A percentile compares a stretch with the other conserved stretches of the same genome.
phyloP scores from a whole-genome alignment of 2,113 vertebrate genomes.

The Grammomys surdaster region DNA sequence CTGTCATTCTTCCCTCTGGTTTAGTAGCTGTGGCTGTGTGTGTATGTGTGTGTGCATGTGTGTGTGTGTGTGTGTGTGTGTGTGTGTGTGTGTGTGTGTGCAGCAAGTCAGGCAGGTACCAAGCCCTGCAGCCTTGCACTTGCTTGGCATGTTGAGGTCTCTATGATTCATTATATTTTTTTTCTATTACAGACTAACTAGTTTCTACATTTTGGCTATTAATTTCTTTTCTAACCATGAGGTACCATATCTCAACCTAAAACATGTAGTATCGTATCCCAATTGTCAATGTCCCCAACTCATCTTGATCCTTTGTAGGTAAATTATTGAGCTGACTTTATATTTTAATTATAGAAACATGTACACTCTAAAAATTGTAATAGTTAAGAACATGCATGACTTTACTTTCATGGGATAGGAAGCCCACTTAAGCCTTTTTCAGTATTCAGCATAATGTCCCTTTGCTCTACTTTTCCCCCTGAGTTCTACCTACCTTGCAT shows the following conservation, averaged over 20 bases:
- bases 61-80: not conserved
- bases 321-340: not conserved
- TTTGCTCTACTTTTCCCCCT: not conserved
- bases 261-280: not conserved
- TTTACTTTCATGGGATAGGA: not conserved
- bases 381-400: not conserved
- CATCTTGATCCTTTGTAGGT: not conserved
- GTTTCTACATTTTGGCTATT: constrained; percentile 63
- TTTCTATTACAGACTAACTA: constrained; percentile 58
- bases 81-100: not conserved
- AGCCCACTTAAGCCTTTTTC: not conserved
- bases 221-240: constrained; percentile 62
- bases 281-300: not conserved
- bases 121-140: constrained; percentile 72
- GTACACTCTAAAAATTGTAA: not conserved
- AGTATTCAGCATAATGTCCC: not conserved
- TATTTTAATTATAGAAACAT: not conserved
- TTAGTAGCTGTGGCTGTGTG: constrained; percentile 77
- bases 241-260: not conserved
- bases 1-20: constrained; percentile 71
- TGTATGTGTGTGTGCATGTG: too few relatives aligned
- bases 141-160: constrained; percentile 64
- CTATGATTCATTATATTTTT: constrained; percentile 60
- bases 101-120: constrained; percentile 71
- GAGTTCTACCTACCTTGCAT: not conserved